phyloP scores from a whole-genome alignment of 2,888 invertebrate species.

The Drosophila monieri region DNA sequence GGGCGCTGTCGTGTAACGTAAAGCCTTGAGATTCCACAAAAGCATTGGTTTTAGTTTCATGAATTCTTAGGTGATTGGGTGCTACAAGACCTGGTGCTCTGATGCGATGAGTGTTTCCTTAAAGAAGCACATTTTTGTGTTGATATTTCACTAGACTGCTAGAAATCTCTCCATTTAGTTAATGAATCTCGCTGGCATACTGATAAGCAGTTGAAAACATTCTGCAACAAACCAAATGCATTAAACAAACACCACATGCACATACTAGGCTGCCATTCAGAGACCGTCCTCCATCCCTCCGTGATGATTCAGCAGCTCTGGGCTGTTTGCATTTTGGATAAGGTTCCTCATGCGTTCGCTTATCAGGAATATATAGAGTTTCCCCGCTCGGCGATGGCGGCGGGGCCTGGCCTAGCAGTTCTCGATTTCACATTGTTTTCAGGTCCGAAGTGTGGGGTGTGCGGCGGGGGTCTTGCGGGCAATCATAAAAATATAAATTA shows the following conservation, averaged over 20 bases:
- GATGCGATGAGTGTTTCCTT: no score
- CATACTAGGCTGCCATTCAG: constrained; percentile 2
- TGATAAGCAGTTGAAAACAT: constrained; percentile 3
- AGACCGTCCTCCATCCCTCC: constrained; percentile 16
- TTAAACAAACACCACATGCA: constrained; percentile 7
- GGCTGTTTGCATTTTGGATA: constrained; percentile 36
- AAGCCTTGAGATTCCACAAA: background rate
- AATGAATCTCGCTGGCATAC: constrained; percentile 3
- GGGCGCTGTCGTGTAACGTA: background rate
- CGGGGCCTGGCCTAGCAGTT: background rate
- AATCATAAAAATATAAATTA: constrained; percentile 53
- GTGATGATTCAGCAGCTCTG: constrained; percentile 34
- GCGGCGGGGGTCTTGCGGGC: no score
- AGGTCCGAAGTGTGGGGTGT: no score
- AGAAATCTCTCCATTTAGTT: background rate
- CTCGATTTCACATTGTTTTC: constrained; percentile 11
- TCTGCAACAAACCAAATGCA: constrained; percentile 20
- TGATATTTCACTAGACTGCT: no score
- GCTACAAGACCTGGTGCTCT: no score
- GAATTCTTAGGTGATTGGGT: background rate
- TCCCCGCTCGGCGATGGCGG: background rate
- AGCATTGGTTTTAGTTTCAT: background rate
- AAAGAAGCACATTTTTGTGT: no score
- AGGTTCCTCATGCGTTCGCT: constrained; percentile 18
- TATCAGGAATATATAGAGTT: constrained; percentile 16